phyloP scores from a whole-genome alignment of 1,140 invertebrate genomes.

The Acromyrmex heyeri region DNA sequence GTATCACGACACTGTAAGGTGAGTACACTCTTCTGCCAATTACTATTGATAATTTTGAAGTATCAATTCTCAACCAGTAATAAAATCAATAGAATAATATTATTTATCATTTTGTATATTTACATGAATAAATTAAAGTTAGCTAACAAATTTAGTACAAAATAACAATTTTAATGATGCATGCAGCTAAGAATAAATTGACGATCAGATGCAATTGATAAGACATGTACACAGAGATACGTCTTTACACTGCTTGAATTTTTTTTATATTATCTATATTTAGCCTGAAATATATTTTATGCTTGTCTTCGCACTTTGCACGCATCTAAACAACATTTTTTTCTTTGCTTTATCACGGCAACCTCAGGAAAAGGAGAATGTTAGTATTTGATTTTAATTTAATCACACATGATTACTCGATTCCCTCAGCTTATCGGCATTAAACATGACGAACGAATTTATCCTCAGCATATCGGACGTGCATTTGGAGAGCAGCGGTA shows the following conservation, averaged over 20 bases:
- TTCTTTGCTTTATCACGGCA: constrained; percentile 58
- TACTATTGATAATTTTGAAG: neutral
- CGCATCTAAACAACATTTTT: constrained; percentile 53
- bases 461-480: constrained; percentile 83
- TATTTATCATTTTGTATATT: neutral
- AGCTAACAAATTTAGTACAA: neutral
- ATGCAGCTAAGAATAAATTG: neutral
- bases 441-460: constrained; percentile 31
- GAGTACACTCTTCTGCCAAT: constrained; percentile 50
- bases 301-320: constrained; percentile 55
- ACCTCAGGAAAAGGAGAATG: constrained; percentile 61
- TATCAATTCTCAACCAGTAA: constrained; percentile 29
- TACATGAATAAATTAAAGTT: neutral
- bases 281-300: constrained; percentile 34
- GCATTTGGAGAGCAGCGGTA: constrained; percentile 85
- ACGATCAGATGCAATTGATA: constrained; percentile 6
- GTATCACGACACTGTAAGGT: constrained; percentile 85
- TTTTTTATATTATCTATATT: constrained; percentile 7
- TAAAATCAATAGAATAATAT: neutral
- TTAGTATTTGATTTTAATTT: constrained; percentile 61
- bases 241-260: constrained; percentile 24
- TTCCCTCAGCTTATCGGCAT: neutral
- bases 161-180: neutral
- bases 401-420: constrained; percentile 30
- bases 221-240: constrained; percentile 12